Percentiles rank a stretch among this genome's conserved stretches.
phyloP scores from a whole-genome alignment of 2,888 invertebrate species.

The Drosophila pegasa region DNA sequence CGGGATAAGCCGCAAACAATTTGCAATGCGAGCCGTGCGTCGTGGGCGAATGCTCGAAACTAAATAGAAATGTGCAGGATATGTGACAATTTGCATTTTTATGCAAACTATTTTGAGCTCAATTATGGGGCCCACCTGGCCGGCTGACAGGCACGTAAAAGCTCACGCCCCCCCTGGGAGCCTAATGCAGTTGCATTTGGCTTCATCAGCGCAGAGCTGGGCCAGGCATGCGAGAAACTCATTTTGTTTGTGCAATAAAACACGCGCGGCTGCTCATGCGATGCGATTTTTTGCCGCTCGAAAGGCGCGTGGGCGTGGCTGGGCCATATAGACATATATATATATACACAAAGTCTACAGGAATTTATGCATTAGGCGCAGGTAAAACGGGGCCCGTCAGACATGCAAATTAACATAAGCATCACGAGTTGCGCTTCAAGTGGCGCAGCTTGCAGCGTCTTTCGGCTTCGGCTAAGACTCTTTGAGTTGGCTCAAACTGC shows the following conservation, averaged over 20 bases:
- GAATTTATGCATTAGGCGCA: constrained; percentile 73
- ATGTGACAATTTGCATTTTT: constrained; percentile 81
- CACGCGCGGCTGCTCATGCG: constrained; percentile 72
- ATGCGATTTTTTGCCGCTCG: constrained; percentile 19
- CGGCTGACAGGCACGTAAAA: constrained; percentile 8
- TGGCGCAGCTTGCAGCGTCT: constrained; percentile 58
- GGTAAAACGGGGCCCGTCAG: constrained; percentile 47
- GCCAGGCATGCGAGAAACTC: constrained; percentile 77
- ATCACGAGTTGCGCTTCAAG: constrained; percentile 50
- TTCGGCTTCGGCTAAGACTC: constrained; percentile 35
- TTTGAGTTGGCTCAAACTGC: constrained; percentile 56
- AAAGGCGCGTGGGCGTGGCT: constrained; percentile 32
- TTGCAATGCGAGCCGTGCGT: constrained; percentile 50
- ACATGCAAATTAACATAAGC: constrained; percentile 76
- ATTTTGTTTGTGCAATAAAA: constrained; percentile 71
- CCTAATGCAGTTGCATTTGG: constrained; percentile 63
- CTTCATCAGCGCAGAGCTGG: constrained; percentile 19
- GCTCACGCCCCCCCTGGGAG: not conserved
- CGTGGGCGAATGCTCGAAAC: constrained; percentile 54
- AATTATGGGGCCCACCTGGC: constrained; percentile 56
- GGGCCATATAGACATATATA: constrained; percentile 34
- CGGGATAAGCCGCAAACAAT: constrained; percentile 70
- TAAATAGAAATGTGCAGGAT: constrained; percentile 78
- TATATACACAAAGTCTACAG: not conserved
- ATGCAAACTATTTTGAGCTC: constrained; percentile 76